Conservation (phyloP, 2,113 vertebrate genomes). For the Tretioscincus oriximinensis region DNA sequence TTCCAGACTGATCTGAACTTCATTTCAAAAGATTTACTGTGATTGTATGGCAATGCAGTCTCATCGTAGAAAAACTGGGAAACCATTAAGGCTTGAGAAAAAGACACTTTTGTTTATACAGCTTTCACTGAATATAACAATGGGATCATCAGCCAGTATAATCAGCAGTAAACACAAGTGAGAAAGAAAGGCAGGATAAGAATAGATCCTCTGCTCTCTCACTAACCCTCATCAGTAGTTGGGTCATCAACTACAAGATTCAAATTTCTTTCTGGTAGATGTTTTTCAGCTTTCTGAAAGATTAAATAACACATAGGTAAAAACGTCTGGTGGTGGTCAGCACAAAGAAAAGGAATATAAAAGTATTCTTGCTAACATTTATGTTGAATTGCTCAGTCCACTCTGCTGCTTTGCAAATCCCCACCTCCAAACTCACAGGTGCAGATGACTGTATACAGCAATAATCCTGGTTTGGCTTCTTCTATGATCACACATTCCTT, state of each 20-base stretch:
- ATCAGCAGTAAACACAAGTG: background rate
- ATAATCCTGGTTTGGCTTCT: slow-evolving; percentile 58
- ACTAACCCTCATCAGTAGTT: slow-evolving; percentile 19
- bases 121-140: slow-evolving; percentile 34
- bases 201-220: background rate
- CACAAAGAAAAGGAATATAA: slow-evolving; percentile 26
- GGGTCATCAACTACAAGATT: slow-evolving; percentile 31
- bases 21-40: background rate
- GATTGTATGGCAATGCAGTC: slow-evolving; percentile 2
- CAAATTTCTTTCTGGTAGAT: slow-evolving; percentile 40
- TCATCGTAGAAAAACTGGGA: background rate
- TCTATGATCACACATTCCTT: slow-evolving; percentile 54
- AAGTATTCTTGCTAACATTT: slow-evolving; percentile 55
- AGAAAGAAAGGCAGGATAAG: background rate
- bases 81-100: background rate
- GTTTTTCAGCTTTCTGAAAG: slow-evolving; percentile 47
- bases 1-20: background rate
- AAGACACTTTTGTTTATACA: background rate
- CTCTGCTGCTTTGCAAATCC: slow-evolving; percentile 39
- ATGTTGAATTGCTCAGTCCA: slow-evolving; percentile 59
- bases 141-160: rapidly evolving
- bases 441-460: slow-evolving; percentile 59
- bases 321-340: slow-evolving; percentile 45
- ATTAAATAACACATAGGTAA: slow-evolving; percentile 57
- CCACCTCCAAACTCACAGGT: slow-evolving; percentile 53